These are phyloP conservation scores for Lethrus apterus DNA, from an alignment of 1,140 invertebrate genomes.

Conservation along the genomic window DNA sequence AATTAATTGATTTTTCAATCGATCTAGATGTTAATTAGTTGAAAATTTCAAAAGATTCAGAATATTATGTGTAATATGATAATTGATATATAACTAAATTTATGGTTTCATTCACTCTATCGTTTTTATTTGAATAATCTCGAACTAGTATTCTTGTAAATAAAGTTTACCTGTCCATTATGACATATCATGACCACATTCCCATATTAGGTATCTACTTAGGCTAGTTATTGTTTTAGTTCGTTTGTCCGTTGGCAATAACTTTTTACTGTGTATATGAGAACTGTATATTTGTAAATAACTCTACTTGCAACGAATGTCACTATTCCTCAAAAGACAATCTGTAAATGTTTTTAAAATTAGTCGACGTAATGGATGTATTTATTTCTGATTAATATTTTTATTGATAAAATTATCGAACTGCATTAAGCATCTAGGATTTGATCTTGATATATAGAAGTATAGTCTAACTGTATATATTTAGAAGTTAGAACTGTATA, in stretches of 20 bases:
- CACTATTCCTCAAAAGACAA: slow-evolving; percentile 27
- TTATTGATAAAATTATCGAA: slow-evolving; percentile 20
- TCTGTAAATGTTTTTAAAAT: slow-evolving; percentile 24
- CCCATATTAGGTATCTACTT: neutral
- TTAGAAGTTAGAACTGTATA: neutral
- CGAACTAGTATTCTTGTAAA: neutral
- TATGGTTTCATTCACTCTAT: neutral
- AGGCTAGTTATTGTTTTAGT: neutral
- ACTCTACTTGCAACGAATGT: slow-evolving; percentile 27
- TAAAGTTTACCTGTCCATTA: neutral
- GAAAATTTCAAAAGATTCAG: slow-evolving; percentile 10
- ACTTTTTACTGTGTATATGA: neutral
- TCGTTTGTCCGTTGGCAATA: slow-evolving; percentile 5
- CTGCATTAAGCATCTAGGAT: slow-evolving; percentile 35
- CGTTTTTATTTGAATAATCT: neutral
- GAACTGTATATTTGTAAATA: slow-evolving; percentile 13
- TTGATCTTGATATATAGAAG: slow-evolving; percentile 22
- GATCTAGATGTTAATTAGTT: slow-evolving; percentile 5
- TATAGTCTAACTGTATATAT: neutral
- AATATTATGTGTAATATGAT: slow-evolving; percentile 11
- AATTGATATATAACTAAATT: neutral
- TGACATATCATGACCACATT: slow-evolving; percentile 13
- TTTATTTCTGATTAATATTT: slow-evolving; percentile 16
- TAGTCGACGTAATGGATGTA: slow-evolving; percentile 13
- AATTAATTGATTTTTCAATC: neutral